phyloP scores from a whole-genome alignment of 1,140 invertebrate species.

The Calliphora vicina region DNA sequence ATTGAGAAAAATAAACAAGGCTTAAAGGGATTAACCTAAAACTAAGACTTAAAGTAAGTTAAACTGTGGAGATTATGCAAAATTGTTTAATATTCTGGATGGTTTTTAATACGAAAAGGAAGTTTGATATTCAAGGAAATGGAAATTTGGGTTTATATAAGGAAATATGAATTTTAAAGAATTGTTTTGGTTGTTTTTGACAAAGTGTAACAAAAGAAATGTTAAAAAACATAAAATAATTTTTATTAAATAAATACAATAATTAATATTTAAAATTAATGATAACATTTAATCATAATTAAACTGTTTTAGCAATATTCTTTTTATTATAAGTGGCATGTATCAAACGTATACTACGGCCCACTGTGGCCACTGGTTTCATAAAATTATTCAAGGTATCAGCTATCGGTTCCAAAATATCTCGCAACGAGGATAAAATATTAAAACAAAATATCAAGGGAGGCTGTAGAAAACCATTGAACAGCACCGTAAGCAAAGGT shows the following conservation, averaged over 20 bases:
- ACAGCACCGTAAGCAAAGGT: constrained; percentile 70
- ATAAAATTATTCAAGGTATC: constrained; percentile 51
- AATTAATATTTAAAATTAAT: neutral
- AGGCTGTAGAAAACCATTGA: constrained; percentile 73
- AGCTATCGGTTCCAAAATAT: constrained; percentile 70
- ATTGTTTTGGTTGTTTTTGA: neutral
- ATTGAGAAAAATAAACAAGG: neutral
- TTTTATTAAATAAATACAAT: neutral
- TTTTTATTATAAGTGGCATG: constrained; percentile 48
- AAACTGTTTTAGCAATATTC: constrained; percentile 26
- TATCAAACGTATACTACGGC: constrained; percentile 47
- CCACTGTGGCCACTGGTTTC: constrained; percentile 52
- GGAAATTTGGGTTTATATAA: neutral
- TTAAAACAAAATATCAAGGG: constrained; percentile 71
- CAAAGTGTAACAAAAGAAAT: neutral
- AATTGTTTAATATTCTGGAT: neutral
- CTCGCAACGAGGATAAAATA: constrained; percentile 68
- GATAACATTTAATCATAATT: neutral
- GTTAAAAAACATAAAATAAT: neutral
- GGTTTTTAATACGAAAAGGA: neutral
- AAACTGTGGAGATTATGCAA: constrained; percentile 17
- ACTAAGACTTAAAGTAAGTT: constrained; percentile 1
- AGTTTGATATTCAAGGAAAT: neutral
- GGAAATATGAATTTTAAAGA: neutral
- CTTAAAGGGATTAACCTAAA: neutral